Evolutionary conservation across 2,888 invertebrate species (phyloP).

Genomic region (Eupithecia insigniata): DNA sequence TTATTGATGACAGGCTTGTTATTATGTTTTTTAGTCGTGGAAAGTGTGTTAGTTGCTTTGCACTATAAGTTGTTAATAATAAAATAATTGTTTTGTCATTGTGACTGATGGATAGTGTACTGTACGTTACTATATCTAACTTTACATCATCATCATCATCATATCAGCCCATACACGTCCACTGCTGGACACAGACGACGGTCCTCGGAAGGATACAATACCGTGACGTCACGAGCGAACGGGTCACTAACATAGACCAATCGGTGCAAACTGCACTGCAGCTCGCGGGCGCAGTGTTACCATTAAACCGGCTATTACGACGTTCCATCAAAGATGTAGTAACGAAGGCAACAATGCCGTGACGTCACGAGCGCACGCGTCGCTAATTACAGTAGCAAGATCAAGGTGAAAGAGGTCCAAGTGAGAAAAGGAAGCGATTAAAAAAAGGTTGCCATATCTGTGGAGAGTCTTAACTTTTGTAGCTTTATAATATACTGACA

Average conservation of each 20-base stretch:
- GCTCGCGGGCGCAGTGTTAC: not conserved
- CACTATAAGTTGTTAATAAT: constrained; percentile 30
- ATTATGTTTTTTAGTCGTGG: constrained; percentile 64
- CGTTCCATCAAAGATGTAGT: constrained; percentile 29
- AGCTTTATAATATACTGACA: not conserved
- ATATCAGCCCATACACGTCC: too few species aligned
- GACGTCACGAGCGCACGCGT: constrained; percentile 64
- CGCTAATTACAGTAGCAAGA: constrained; percentile 71
- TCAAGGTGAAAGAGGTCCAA: constrained; percentile 63
- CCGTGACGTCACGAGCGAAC: constrained; percentile 65
- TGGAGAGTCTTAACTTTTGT: not conserved
- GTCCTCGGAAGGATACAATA: constrained; percentile 50
- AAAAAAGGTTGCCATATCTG: not conserved
- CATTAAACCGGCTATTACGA: constrained; percentile 1
- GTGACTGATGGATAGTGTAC: constrained; percentile 34
- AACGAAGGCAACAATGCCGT: constrained; percentile 54
- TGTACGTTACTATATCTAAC: not conserved
- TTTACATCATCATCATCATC: too few species aligned
- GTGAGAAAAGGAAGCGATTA: constrained; percentile 50
- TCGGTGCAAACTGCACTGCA: not conserved
- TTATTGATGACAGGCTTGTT: constrained; percentile 76
- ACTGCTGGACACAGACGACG: too few species aligned
- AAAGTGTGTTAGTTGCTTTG: constrained; percentile 55
- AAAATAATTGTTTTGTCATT: constrained; percentile 41
- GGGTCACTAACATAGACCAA: constrained; percentile 49